Percentiles rank a stretch among this genome's conserved stretches.
These are phyloP conservation scores for Oasisia sp. DNA, from an alignment of 2,888 invertebrate genomes.

Conservation along the genomic window DNA sequence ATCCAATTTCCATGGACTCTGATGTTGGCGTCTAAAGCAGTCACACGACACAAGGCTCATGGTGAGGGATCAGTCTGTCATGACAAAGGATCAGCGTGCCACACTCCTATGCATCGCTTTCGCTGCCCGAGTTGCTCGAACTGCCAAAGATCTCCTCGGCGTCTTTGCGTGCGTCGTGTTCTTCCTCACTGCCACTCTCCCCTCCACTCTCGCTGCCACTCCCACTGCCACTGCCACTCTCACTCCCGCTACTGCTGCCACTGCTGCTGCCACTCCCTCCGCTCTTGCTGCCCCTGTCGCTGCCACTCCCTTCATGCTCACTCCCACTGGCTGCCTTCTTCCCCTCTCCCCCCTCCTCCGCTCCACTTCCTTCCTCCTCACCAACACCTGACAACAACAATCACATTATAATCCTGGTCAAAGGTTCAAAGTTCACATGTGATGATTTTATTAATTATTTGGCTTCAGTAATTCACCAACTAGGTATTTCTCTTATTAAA, in stretches of 20 bases:
- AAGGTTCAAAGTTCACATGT: no score
- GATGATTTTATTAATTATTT: no score
- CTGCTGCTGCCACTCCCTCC: constrained; percentile 29
- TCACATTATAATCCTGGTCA: neutral
- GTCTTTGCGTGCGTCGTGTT: constrained; percentile 57
- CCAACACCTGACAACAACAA: constrained; percentile 17
- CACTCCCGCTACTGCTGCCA: constrained; percentile 23
- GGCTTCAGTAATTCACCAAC: no score
- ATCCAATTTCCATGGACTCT: neutral
- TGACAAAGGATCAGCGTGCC: neutral
- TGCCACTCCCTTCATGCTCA: constrained; percentile 34
- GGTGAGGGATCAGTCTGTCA: neutral
- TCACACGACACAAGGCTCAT: no score
- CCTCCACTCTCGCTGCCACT: constrained; percentile 33
- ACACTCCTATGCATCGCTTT: neutral
- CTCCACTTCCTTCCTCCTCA: constrained; percentile 24
- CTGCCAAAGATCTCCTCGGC: constrained; percentile 61
- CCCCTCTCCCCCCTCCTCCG: constrained; percentile 27
- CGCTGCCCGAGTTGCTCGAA: constrained; percentile 1
- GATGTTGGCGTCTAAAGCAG: neutral
- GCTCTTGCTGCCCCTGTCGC: constrained; percentile 39
- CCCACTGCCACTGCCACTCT: constrained; percentile 38
- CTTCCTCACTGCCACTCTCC: constrained; percentile 54
- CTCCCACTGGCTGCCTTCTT: constrained; percentile 26
- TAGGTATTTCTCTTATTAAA: no score